A percentile compares a stretch with the other conserved stretches of the same genome.
Conservation (phyloP, 2,888 invertebrate species). For the Idaea aversata region DNA sequence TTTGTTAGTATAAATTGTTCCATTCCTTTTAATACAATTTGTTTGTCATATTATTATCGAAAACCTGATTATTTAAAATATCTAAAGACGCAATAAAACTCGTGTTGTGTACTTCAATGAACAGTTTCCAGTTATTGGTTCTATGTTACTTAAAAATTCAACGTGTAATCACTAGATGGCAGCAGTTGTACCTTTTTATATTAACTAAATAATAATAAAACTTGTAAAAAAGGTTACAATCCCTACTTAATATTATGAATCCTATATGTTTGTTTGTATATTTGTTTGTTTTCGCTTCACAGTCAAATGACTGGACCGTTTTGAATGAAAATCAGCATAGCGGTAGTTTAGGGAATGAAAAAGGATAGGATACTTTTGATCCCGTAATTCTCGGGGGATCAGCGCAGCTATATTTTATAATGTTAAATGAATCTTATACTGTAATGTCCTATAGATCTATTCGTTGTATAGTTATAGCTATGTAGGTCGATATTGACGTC, state of each 20-base stretch:
- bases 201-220: no score
- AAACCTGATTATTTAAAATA: constrained; percentile 2
- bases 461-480: constrained; percentile 14
- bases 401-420: neutral
- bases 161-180: constrained; percentile 46
- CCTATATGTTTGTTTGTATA: no score
- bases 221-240: no score
- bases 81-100: constrained; percentile 2
- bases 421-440: neutral
- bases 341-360: no score
- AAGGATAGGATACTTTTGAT: no score
- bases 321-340: no score
- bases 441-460: neutral
- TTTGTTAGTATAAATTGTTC: neutral
- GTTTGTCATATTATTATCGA: neutral
- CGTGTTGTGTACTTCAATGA: neutral
- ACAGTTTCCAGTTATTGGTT: constrained; percentile 1
- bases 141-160: constrained; percentile 21
- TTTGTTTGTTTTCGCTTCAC: no score
- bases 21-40: neutral
- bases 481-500: constrained; percentile 42
- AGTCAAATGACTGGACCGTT: no score
- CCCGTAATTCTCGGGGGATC: no score
- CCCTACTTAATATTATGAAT: no score
- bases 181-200: constrained; percentile 22